Evolutionary conservation across 2,888 invertebrate genomes (phyloP).

Genomic region (Cephus rjabovi): DNA sequence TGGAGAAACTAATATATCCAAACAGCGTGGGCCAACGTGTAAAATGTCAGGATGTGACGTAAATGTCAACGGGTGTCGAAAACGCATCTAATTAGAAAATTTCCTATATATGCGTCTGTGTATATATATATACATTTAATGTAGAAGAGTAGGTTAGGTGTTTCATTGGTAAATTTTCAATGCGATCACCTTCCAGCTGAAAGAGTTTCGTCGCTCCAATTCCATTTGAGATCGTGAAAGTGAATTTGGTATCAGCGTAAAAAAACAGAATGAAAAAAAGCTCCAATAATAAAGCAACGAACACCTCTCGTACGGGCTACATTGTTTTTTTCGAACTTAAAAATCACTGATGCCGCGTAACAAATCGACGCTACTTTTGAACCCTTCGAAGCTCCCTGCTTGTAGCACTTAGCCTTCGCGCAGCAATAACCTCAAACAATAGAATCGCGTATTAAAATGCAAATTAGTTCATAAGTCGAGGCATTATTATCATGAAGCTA

Average conservation of each 20-base stretch:
- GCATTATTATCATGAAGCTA: constrained; percentile 38
- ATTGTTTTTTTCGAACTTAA: neutral
- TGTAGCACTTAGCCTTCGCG: neutral
- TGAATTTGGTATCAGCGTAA: too few species aligned
- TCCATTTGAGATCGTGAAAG: neutral
- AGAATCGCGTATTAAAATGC: constrained; percentile 50
- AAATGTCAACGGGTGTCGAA: neutral
- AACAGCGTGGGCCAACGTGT: neutral
- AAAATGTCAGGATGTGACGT: neutral
- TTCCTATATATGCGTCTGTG: neutral
- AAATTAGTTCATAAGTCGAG: constrained; percentile 55
- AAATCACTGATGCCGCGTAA: constrained; percentile 5
- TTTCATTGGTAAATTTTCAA: neutral
- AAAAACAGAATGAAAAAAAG: neutral
- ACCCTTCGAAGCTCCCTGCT: neutral
- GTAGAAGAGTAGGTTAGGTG: neutral
- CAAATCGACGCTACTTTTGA: constrained; percentile 6
- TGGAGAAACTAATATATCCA: neutral
- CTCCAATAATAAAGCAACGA: neutral
- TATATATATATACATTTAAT: too few species aligned
- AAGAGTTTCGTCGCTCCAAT: neutral
- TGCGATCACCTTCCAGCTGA: neutral
- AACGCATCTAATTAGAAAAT: neutral
- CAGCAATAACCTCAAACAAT: constrained; percentile 54
- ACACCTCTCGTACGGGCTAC: neutral